These are phyloP conservation scores for Caenorhabditis panamensis DNA, from an alignment of 2,888 invertebrate species.

Conservation along the genomic window DNA sequence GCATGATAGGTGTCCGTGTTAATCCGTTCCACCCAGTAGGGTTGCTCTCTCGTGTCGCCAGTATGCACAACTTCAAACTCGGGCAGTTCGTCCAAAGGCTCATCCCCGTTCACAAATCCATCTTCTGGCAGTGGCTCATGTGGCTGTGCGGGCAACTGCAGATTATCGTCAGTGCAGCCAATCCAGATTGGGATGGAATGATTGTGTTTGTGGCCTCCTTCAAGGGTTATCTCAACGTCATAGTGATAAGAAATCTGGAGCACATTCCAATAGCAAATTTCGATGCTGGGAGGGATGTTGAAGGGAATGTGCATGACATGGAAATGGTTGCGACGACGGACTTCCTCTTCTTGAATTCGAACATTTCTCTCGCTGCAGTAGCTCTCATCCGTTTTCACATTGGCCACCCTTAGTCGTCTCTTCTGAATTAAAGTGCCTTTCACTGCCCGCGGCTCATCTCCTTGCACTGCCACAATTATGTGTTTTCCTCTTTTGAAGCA, in stretches of 20 bases:
- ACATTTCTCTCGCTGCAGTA: slow-evolving; percentile 61
- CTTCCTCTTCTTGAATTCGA: slow-evolving; percentile 29
- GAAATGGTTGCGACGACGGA: slow-evolving; percentile 40
- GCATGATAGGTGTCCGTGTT: slow-evolving; percentile 72
- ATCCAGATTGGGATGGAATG: slow-evolving; percentile 74
- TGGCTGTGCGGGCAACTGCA: slow-evolving; percentile 62
- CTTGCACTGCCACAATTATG: slow-evolving; percentile 62
- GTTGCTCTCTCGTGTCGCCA: slow-evolving; percentile 66
- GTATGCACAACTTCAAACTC: slow-evolving; percentile 73
- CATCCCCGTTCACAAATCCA: slow-evolving; percentile 20
- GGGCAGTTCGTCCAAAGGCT: slow-evolving; percentile 66
- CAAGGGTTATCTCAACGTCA: slow-evolving; percentile 57
- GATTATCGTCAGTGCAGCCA: slow-evolving; percentile 73
- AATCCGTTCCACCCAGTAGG: slow-evolving; percentile 74
- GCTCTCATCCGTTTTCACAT: slow-evolving; percentile 62
- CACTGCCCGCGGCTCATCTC: slow-evolving; percentile 52
- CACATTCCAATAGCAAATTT: slow-evolving; percentile 75
- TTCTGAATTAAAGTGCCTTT: slow-evolving; percentile 67
- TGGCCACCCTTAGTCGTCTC: slow-evolving; percentile 66
- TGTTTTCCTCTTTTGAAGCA: slow-evolving; percentile 72
- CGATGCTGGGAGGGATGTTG: slow-evolving; percentile 72
- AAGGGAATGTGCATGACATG: slow-evolving; percentile 68
- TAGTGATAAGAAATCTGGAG: slow-evolving; percentile 66
- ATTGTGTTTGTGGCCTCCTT: slow-evolving; percentile 71
- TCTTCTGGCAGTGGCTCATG: slow-evolving; percentile 19